These are phyloP conservation scores for Ditylenchus weischeri DNA, from an alignment of 2,888 invertebrate genomes.

Conservation along the genomic window DNA sequence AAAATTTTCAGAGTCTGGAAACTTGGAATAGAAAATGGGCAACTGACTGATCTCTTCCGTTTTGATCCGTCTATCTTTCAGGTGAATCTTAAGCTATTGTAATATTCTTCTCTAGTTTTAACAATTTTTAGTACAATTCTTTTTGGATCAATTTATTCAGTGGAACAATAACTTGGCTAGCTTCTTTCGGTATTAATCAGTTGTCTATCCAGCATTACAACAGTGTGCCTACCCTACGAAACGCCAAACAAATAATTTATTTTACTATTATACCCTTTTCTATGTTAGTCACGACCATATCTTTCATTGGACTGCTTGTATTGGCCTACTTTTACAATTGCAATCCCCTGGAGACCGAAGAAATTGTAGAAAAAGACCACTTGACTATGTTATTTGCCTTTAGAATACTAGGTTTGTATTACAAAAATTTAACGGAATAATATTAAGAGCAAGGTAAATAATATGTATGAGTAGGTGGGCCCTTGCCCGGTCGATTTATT, in stretches of 20 bases:
- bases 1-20: constrained; percentile 28
- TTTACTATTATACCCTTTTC: constrained; percentile 46
- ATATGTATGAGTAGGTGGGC: too few species aligned
- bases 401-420: constrained; percentile 22
- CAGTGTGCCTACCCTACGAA: constrained; percentile 42
- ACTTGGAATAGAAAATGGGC: constrained; percentile 41
- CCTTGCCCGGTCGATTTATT: too few species aligned
- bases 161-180: constrained; percentile 51
- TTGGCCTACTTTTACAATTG: constrained; percentile 51
- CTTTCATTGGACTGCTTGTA: constrained; percentile 48
- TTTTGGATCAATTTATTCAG: constrained; percentile 51
- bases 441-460: too few species aligned
- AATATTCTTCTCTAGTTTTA: background rate
- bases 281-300: constrained; percentile 45
- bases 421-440: too few species aligned
- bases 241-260: constrained; percentile 41
- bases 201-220: constrained; percentile 50
- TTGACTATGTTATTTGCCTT: constrained; percentile 34
- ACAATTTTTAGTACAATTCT: constrained; percentile 41
- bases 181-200: constrained; percentile 50
- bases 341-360: constrained; percentile 47
- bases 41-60: constrained; percentile 39
- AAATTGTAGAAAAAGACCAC: constrained; percentile 45
- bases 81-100: background rate
- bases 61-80: constrained; percentile 26